Base-by-base conservation (phyloP, 2,888 invertebrate genomes). In the Chaetogeoica ovagalla region DNA sequence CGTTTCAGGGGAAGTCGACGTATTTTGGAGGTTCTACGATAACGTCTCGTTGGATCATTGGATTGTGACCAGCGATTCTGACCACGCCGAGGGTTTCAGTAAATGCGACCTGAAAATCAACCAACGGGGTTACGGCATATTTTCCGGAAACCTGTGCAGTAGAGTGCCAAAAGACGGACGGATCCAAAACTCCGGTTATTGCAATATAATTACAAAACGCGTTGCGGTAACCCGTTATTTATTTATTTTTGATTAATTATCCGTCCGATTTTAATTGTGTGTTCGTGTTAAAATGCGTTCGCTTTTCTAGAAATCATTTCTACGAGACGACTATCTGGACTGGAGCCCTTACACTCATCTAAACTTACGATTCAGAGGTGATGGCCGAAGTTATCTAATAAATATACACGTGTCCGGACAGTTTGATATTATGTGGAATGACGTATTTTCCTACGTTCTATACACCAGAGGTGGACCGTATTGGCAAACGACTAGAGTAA, bases 381-480 rank as follows among this genome's bases (percentile, higher is more conserved):
- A 99, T 87, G 99, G 99, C 5, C 89, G 99, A 81, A 91, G 91
- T 2, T 99, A 98, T 86, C 87, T 94, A 83, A 86, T 99, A 48
- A 94, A 94, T 86, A 87, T 98, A 74, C 89, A 91, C 70, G 89
- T 90, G 0, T 91, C 91, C 84, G 94, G 93, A 3, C 90, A 90
- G 84, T 93, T 90, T 84, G 98, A 98, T 86, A 87, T 96, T 48
- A 89, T 90, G n/a, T 96, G 95, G 95, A 92, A 95, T 86, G 96
- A 97, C 86, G 89, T 93, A 21, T 96, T 92, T 86, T 91, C 92
- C 84, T 98, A 92, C 86, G 91, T 93, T 0, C 87, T 99, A 7
- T 95, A 91, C 85, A 99, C 99, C 0, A 90, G 97, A 87, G 99
- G 99, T 60, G 98, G 98, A 0, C 99, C 99, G 0, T 98, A 99